Conservation (phyloP, 1,140 invertebrate genomes). For the Atopsyche davidsoni region DNA sequence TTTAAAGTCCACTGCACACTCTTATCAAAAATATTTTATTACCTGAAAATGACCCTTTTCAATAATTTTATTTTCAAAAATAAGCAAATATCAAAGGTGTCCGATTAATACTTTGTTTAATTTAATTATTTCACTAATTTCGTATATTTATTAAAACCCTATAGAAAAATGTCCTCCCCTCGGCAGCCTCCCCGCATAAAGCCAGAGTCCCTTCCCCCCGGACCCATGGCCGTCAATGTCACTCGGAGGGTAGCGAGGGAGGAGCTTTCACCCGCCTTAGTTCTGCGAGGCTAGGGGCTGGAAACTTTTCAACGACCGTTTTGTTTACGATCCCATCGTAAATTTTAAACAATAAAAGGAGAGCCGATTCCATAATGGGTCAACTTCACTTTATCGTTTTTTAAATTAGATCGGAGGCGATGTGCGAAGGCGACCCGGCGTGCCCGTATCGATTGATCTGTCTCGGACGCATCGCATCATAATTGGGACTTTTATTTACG, state of each 20-base stretch:
- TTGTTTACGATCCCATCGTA: slow-evolving; percentile 21
- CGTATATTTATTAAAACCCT: too few species aligned
- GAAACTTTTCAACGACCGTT: slow-evolving; percentile 17
- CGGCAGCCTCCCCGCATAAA: too few species aligned
- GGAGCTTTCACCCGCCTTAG: slow-evolving; percentile 25
- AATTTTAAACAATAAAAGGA: slow-evolving; percentile 27
- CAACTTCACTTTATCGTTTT: slow-evolving; percentile 27
- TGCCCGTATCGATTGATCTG: neutral
- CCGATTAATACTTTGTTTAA: too few species aligned
- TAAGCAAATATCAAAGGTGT: too few species aligned
- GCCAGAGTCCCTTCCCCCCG: too few species aligned
- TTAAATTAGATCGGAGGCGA: slow-evolving; percentile 14
- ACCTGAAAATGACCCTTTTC: too few species aligned
- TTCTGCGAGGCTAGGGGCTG: slow-evolving; percentile 14
- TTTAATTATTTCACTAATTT: too few species aligned
- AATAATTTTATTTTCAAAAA: too few species aligned
- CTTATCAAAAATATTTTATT: too few species aligned
- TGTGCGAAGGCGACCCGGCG: neutral
- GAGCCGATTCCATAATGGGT: slow-evolving; percentile 17
- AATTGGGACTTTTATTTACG: neutral
- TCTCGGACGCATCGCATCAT: neutral
- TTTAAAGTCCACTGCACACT: too few species aligned
- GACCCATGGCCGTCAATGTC: slow-evolving; percentile 22
- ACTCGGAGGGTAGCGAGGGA: slow-evolving; percentile 9
- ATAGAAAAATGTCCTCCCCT: too few species aligned